A percentile compares a stretch with the other conserved stretches of the same genome.
Evolutionary conservation across 2,888 invertebrate genomes (phyloP).

Genomic region (Graphium colonna): DNA sequence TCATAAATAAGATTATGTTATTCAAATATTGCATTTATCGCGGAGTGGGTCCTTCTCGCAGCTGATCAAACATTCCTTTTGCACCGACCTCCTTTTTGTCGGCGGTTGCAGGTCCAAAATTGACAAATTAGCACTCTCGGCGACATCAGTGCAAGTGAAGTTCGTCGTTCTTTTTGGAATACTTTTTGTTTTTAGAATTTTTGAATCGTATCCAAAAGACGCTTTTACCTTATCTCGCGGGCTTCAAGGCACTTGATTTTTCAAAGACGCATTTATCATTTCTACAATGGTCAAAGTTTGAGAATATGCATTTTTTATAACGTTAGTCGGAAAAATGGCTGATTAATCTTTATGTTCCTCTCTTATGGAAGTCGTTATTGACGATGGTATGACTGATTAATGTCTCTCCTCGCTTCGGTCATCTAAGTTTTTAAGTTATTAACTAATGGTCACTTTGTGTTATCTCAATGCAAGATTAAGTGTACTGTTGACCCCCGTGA

Average conservation of each 20-base stretch:
- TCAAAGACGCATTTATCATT: conserved; percentile 32
- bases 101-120: conserved; percentile 68
- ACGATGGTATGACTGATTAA: conserved; percentile 16
- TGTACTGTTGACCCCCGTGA: not conserved
- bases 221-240: conserved; percentile 45
- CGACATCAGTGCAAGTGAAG: conserved; percentile 49
- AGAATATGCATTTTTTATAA: conserved; percentile 2
- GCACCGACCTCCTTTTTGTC: conserved; percentile 45
- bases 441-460: conserved; percentile 16
- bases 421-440: not conserved
- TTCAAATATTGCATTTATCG: conserved; percentile 58
- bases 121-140: conserved; percentile 66
- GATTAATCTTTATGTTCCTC: conserved; percentile 2
- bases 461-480: conserved; percentile 15
- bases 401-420: conserved; percentile 1
- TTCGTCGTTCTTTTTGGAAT: conserved; percentile 37
- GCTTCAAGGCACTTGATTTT: conserved; percentile 38
- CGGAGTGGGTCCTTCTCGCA: conserved; percentile 42
- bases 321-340: not conserved
- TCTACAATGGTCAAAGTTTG: not conserved
- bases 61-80: conserved; percentile 56
- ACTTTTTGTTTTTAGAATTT: conserved; percentile 8
- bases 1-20: conserved; percentile 9
- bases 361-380: conserved; percentile 17
- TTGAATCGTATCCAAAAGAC: conserved; percentile 33